These are phyloP conservation scores for Archaeoteleia sp. DNA, from an alignment of 2,888 invertebrate genomes.

Conservation along the genomic window DNA sequence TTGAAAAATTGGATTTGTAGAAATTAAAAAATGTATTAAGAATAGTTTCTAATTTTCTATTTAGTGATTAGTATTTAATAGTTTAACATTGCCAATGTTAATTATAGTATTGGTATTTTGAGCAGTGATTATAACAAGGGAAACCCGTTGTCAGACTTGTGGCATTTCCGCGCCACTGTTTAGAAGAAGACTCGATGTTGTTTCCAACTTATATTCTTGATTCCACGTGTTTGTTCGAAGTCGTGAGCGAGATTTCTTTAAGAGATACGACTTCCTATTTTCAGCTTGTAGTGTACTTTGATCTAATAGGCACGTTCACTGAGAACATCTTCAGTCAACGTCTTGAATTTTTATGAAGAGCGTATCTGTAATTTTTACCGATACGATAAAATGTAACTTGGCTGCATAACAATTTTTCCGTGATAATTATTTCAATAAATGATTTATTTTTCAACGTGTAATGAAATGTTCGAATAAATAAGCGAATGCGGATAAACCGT, in stretches of 20 bases:
- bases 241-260: slow-evolving; percentile 31
- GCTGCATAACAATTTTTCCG: too few species aligned
- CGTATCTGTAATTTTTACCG: slow-evolving; percentile 20
- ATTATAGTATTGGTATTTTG: slow-evolving; percentile 12
- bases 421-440: too few species aligned
- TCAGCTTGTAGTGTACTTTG: too few species aligned
- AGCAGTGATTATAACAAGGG: slow-evolving; percentile 31
- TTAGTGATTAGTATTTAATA: neutral
- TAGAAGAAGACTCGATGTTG: slow-evolving; percentile 35
- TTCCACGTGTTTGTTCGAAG: slow-evolving; percentile 31
- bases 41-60: neutral
- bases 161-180: slow-evolving; percentile 36
- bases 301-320: slow-evolving; percentile 38
- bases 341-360: slow-evolving; percentile 40
- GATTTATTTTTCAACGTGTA: too few species aligned
- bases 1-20: too few species aligned
- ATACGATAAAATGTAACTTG: slow-evolving; percentile 35
- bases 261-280: too few species aligned
- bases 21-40: neutral
- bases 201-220: slow-evolving; percentile 33
- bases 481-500: too few species aligned
- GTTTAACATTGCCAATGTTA: neutral
- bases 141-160: slow-evolving; percentile 34
- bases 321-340: slow-evolving; percentile 33
- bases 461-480: too few species aligned